Base-by-base conservation (phyloP, 2,888 invertebrate species). In the Drosophila antonietae region DNA sequence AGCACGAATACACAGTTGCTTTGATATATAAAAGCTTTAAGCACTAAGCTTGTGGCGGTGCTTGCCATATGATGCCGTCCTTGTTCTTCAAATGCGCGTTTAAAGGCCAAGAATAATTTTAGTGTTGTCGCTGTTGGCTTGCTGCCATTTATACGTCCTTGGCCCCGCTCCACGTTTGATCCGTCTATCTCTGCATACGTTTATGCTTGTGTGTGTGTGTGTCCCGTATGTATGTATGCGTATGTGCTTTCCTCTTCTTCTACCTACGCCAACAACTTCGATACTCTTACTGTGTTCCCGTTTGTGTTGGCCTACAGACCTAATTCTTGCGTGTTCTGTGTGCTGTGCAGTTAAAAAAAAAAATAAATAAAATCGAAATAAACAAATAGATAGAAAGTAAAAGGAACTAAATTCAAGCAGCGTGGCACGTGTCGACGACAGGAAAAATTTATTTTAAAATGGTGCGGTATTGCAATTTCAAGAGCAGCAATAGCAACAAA, bases 11-110 rank as follows among this genome's bases (percentile, higher is more conserved):
- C 68, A 75, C 49, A 64, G 66, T 79, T 66, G 66, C 39, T 63
- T 46, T 49, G 65, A 58, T 62, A 65, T 63, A 65, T 43, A 31
- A 59, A 57, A 37, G 89, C 83, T 86, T 88, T 78, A 55, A 89
- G 81, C 76, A 80, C 39, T 76, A 79, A 84, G 89, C 84, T 78
- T 81, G 56, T 23, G 23, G 15, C 47, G 59, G 67, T 68, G 49
- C 53, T 66, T 41, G 67, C 72, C 80, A 89, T 84, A 84, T 80
- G 87, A 80, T 90, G 91, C 92, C 87, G 92, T 92, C 92, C 92
- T 92, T 92, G 92, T 92, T 91, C 92, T 90, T 92, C 92, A 92
- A 91, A 90, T 88, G 87, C 75, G 61, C 71, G 81, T 90, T 88
- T 92, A 90, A 91, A 90, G 91, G 92, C 92, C 92, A 92, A 92